Evolutionary conservation across 1,140 invertebrate genomes (phyloP), one percentile per base, ranked within the genome.

Genomic region (Bombus superbus): DNA sequence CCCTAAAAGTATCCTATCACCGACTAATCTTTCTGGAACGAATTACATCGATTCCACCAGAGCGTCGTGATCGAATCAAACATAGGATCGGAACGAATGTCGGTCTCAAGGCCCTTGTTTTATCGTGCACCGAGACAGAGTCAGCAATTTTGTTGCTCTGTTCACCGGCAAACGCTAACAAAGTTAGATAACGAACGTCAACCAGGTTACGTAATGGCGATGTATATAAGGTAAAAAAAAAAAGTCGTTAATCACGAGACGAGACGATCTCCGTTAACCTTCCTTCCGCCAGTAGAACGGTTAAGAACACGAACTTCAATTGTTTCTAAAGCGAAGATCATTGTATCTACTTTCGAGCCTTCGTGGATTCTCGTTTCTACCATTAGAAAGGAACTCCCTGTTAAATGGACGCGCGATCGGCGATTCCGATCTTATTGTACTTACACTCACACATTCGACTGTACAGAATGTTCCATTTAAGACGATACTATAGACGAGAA

Each of bases 131-230:
- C 28, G 53, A 47, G 22, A 35, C 72, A 59, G 73, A 83, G 73
- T 40, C 69, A 28, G 1, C 28, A n/a, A 28, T 69, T 79, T 72
- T 73, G 75, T 28, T 57, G 44, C 38, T 35, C 38, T 69, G 53
- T 75, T 72, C 76, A 53, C 32, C 72, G 74, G n/a, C 47, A 62
- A 74, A 28, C 83, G 73, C 86, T 91, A 92, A 91, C 73, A 74
- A 86, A 90, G 88, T 92, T 91, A 92, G 88, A 79, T 78, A 89
- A 90, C 86, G 82, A 73, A 88, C 82, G 87, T 88, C 81, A 88
- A 80, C 86, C 69, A 69, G 42, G 75, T 92, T 92, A 91, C 87
- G 89, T 89, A 92, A 92, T 72, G 44, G 28, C 38, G 42, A 73
- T 88, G 84, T 83, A 89, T 86, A 57, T 83, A 73, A 83, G 81